These are phyloP conservation scores for Bovichtus variegatus DNA, from an alignment of 2,797 vertebrate species.

Conservation along the genomic window DNA sequence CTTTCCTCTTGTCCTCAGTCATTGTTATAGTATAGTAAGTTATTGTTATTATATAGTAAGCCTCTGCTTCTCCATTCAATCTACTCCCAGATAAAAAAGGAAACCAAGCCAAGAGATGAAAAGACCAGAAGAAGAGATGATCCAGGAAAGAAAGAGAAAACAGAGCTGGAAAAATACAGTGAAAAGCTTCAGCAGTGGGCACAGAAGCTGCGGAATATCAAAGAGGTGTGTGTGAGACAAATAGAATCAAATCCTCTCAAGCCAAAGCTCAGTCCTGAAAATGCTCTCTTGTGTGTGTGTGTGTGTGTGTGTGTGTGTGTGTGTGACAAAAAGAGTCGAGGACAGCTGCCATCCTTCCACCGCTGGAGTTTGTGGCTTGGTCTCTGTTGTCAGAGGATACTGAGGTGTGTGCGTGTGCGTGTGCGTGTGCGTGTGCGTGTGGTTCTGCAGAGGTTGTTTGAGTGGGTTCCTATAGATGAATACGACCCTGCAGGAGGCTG, in stretches of 20 bases:
- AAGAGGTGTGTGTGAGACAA: neutral
- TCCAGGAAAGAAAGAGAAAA: neutral
- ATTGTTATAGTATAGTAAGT: neutral
- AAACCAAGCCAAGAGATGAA: neutral
- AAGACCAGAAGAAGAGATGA: neutral
- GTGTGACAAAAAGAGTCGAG: neutral
- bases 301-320: neutral
- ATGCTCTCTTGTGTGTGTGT: neutral
- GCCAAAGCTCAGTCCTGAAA: neutral
- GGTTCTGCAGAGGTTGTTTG: too few species aligned
- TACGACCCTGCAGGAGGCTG: neutral
- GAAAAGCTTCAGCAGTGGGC: constrained; percentile 24
- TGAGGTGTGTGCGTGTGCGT: neutral
- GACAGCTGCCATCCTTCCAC: neutral
- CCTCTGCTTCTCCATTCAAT: neutral
- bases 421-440: too few species aligned
- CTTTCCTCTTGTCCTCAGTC: neutral
- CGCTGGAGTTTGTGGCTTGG: constrained; percentile 38
- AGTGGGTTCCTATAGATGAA: neutral
- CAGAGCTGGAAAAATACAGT: neutral
- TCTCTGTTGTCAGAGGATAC: constrained; percentile 23
- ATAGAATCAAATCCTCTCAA: neutral
- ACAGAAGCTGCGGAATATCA: neutral
- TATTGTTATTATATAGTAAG: neutral
- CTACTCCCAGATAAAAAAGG: neutral